phyloP scores from a whole-genome alignment of 2,888 invertebrate species.

The Melieria crassipennis region DNA sequence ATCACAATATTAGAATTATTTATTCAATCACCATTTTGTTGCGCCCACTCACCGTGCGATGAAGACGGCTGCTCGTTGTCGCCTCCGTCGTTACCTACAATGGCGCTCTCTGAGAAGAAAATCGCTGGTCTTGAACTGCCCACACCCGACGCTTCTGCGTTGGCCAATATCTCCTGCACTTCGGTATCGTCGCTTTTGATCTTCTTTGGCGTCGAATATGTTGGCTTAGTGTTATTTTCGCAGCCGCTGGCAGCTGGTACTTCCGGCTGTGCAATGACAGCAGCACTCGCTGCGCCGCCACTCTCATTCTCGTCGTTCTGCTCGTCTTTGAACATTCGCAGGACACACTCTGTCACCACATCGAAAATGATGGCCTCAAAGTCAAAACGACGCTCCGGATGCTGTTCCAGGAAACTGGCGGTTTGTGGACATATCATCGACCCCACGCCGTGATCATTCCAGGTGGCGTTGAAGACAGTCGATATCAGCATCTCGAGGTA shows the following conservation, averaged over 20 bases:
- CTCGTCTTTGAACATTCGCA: slow-evolving; percentile 65
- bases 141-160: slow-evolving; percentile 48
- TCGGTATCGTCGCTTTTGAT: slow-evolving; percentile 66
- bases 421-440: slow-evolving; percentile 70
- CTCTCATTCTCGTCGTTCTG: slow-evolving; percentile 26
- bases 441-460: slow-evolving; percentile 73
- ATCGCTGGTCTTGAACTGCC: slow-evolving; percentile 27
- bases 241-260: background rate
- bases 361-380: slow-evolving; percentile 71
- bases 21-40: too few relatives aligned
- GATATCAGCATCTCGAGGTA: slow-evolving; percentile 71
- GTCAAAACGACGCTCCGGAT: slow-evolving; percentile 63
- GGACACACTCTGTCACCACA: slow-evolving; percentile 67
- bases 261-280: slow-evolving; percentile 28
- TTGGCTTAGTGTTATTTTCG: slow-evolving; percentile 37
- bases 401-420: slow-evolving; percentile 70
- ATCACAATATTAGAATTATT: background rate
- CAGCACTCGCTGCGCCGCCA: background rate
- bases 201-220: slow-evolving; percentile 66
- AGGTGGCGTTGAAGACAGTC: slow-evolving; percentile 77
- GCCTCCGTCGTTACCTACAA: slow-evolving; percentile 9
- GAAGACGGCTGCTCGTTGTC: slow-evolving; percentile 48
- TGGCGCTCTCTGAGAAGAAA: slow-evolving; percentile 39
- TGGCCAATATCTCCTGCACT: slow-evolving; percentile 62
- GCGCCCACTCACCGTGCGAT: slow-evolving; percentile 40